Evolutionary conservation across 2,888 invertebrate species (phyloP).

Genomic region (Noctua fimbriata): DNA sequence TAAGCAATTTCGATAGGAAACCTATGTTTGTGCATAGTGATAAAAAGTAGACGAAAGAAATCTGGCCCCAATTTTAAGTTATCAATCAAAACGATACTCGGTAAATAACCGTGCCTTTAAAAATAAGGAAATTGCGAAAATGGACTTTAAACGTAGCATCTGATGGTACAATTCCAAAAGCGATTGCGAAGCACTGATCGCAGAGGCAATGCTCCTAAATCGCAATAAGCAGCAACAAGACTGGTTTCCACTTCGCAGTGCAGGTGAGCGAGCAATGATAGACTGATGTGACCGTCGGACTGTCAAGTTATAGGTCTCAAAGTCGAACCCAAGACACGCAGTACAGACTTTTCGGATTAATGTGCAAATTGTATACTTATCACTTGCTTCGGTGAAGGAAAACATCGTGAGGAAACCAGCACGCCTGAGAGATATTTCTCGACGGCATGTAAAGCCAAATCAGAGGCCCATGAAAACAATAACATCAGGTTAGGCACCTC

Average conservation of each 20-base stretch:
- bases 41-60: conserved; percentile 29
- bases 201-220: background rate
- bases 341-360: no score
- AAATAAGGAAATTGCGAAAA: background rate
- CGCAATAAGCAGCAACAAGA: background rate
- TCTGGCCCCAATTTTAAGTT: conserved; percentile 42
- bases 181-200: background rate
- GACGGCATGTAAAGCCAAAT: no score
- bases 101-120: conserved; percentile 1
- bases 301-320: no score
- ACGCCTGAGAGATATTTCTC: no score
- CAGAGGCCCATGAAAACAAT: no score
- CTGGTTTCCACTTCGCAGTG: background rate
- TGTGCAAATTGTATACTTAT: no score
- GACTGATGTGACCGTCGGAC: no score
- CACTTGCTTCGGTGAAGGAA: no score
- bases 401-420: no score
- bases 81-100: conserved; percentile 54
- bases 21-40: conserved; percentile 35
- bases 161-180: background rate
- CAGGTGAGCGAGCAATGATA: no score
- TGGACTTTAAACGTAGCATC: background rate
- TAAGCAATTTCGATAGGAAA: conserved; percentile 19
- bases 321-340: no score
- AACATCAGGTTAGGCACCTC: no score